Percentiles rank a stretch among this genome's conserved stretches.
These are phyloP conservation scores for Nymphalis polychloros DNA, from an alignment of 2,888 invertebrate genomes.

Conservation along the genomic window DNA sequence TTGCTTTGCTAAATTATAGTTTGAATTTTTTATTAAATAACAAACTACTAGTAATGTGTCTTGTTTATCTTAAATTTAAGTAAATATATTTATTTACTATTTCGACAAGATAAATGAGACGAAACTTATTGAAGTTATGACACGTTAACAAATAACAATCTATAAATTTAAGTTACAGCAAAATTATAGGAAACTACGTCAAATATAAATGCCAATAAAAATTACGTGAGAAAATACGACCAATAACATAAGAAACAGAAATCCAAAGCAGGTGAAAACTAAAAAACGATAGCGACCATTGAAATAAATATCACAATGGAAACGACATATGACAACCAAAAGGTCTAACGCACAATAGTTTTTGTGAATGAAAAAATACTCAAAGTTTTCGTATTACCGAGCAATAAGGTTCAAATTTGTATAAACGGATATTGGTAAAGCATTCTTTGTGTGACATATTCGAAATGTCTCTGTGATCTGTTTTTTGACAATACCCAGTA, in stretches of 20 bases:
- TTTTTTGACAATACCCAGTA: conserved; percentile 74
- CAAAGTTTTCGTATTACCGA: conserved; percentile 26
- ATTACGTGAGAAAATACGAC: conserved; percentile 19
- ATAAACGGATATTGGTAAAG: conserved; percentile 37
- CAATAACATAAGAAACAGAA: conserved; percentile 7
- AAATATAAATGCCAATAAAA: conserved; percentile 1
- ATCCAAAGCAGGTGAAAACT: conserved; percentile 66
- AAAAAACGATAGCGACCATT: conserved; percentile 65
- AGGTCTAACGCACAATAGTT: conserved; percentile 73
- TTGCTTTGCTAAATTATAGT: conserved; percentile 8
- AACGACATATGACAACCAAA: conserved; percentile 80
- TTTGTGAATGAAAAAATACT: conserved; percentile 54
- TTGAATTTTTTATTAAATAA: conserved; percentile 1
- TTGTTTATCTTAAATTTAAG: too few relatives aligned
- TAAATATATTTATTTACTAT: too few relatives aligned
- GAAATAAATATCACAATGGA: conserved; percentile 72
- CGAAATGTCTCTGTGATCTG: conserved; percentile 76
- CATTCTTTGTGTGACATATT: conserved; percentile 71
- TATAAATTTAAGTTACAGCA: neutral
- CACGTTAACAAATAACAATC: neutral
- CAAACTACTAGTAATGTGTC: neutral
- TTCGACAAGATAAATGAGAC: too few relatives aligned
- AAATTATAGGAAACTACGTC: too few relatives aligned
- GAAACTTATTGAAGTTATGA: too few relatives aligned
- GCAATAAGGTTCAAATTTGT: conserved; percentile 46